Base-by-base conservation (phyloP, 2,888 invertebrate species). In the Hydropsyche betteni region DNA sequence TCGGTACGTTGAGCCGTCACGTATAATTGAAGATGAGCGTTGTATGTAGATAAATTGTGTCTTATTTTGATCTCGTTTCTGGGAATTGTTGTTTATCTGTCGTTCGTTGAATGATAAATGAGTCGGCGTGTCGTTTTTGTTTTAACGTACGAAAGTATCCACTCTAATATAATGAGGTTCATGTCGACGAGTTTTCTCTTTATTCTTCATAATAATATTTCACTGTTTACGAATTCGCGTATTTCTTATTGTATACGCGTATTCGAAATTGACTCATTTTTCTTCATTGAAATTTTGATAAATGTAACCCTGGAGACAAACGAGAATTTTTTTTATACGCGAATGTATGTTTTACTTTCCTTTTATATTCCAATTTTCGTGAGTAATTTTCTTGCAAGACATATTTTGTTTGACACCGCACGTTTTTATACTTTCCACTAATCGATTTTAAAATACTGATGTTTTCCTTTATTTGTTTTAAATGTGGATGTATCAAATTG, bases 231-330 rank as follows among this genome's bases (percentile, higher is more conserved):
- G 4, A 58, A 24, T 58, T 16, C 58, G 24, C 16, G 5, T 58
- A 58, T 36, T 12, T 64, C 24, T 55, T n/a, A n/a, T 55, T 55
- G n/a, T 55, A 55, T n/a, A 16, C 12, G 4, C 55, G 10, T 12
- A 36, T 64, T 24, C 12, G 34, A 64, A 16, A 10, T 10, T 61
- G 12, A 4, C 36, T 36, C 34, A 64, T 64, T 10, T 64, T 34
- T 64, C 64, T 64, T 64, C 36, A 5, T 64, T 7, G 34, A 36
- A 58, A 64, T 36, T 64, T 33, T 64, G 64, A 64, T 64, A n/a
- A 34, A 64, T 64, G 34, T 24, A 36, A 4, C 64, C 36, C 36
- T 7, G 6, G 64, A 36, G 64, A n/a, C 61, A 24, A 61, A 64
- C 14, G 34, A 36, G 12, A 12, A 36, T 64, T 64, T 64, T 64